Evolutionary conservation across 2,888 invertebrate genomes (phyloP), one percentile per base, ranked within the genome.

Genomic region (Aleiodes testaceus): DNA sequence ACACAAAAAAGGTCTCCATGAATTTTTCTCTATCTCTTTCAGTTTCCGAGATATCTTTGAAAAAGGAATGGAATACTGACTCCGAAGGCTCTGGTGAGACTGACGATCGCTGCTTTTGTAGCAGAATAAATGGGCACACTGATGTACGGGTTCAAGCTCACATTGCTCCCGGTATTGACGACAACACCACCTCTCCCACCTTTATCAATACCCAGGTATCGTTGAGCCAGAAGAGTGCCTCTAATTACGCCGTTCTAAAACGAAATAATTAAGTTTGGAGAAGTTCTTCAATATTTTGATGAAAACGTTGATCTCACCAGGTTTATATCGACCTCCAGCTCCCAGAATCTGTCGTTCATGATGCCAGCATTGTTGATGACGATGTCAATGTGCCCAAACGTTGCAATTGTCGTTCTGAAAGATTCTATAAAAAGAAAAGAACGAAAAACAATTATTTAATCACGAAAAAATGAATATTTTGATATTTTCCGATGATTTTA

Each of bases 361-460:
- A 94, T 92, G 3, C 94, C 94, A 9, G 94, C 94, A 86, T 94
- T 94, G 87, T 94, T 95, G 74, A 94, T 91, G 12, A 94, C 93
- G 75, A 95, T 93, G 84, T 94, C 94, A 77, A 94, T 88, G 55
- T 92, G 90, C 64, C 93, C 94, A 79, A 93, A 92, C 75, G 92
- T 91, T 30, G 93, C 90, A 81, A 93, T 90, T 26, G 93, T 93
- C 82, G 91, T 92, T 84, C 92, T 92, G 83, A 93, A 94, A 16
- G 93, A 92, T 88, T 93, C 93, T 93, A 88, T 30, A 89, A n/a
- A n/a, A n/a, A n/a, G n/a, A n/a, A n/a, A n/a, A n/a, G n/a, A n/a
- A 50, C n/a, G 50, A 68, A 16, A 49, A 67, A 59, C 16, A 16
- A 12, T 55, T 49, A n/a, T n/a, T n/a, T n/a, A n/a, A n/a, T n/a